phyloP scores from a whole-genome alignment of 1,140 invertebrate species.

The Drosophila punjabiensis region DNA sequence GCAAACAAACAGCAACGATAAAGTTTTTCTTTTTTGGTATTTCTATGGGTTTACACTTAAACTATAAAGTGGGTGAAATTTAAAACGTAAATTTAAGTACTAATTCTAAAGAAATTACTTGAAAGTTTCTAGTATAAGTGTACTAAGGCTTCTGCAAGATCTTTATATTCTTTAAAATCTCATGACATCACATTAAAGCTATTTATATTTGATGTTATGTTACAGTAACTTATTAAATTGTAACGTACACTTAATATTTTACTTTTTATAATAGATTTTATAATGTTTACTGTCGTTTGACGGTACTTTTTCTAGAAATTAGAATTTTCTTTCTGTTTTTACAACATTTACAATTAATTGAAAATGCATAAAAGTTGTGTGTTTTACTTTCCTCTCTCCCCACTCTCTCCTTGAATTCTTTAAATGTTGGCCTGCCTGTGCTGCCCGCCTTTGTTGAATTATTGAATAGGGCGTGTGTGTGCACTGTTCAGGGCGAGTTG shows the following conservation, averaged over 20 bases:
- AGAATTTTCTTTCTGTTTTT: conserved; percentile 4
- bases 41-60: conserved; percentile 13
- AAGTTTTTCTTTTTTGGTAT: conserved; percentile 37
- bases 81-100: neutral
- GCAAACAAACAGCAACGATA: conserved; percentile 27
- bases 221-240: neutral
- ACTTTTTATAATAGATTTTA: no score
- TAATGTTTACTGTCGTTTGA: no score
- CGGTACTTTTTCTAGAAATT: neutral
- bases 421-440: conserved; percentile 8
- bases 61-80: no score
- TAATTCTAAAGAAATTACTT: no score
- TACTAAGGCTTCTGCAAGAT: neutral
- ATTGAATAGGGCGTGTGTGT: conserved; percentile 75
- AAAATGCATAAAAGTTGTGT: conserved; percentile 74
- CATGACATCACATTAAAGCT: neutral
- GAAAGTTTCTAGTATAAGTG: neutral
- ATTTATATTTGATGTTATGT: neutral
- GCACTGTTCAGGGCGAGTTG: conserved; percentile 37
- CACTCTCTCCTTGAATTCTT: conserved; percentile 4
- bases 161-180: neutral
- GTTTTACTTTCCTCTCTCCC: conserved; percentile 5
- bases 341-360: conserved; percentile 66
- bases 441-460: conserved; percentile 70
- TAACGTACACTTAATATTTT: no score